phyloP scores from a whole-genome alignment of 2,888 invertebrate genomes.

The Cerceris rybyensis region DNA sequence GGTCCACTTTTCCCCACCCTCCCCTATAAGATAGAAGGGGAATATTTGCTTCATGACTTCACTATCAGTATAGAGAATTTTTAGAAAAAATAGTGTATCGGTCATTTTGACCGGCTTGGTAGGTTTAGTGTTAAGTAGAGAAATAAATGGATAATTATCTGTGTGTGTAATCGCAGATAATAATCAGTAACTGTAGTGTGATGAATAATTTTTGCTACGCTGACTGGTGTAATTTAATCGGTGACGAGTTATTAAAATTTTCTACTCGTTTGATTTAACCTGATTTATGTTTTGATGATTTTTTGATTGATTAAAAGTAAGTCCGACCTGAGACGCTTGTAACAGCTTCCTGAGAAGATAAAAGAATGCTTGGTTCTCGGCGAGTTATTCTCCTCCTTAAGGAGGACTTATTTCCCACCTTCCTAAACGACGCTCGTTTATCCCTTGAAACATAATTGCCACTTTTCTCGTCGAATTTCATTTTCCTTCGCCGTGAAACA shows the following conservation, averaged over 20 bases:
- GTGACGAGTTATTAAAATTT: neutral
- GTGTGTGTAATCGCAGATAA: too few relatives aligned
- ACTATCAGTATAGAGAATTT: too few relatives aligned
- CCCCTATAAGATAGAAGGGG: too few relatives aligned
- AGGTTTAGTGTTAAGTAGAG: too few relatives aligned
- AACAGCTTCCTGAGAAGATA: constrained; percentile 70
- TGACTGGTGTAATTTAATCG: too few relatives aligned
- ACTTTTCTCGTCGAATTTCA: constrained; percentile 74
- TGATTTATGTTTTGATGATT: constrained; percentile 74
- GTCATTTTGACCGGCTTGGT: too few relatives aligned
- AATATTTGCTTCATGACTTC: too few relatives aligned
- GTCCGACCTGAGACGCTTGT: constrained; percentile 69
- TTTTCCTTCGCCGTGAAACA: constrained; percentile 64
- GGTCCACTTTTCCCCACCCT: too few relatives aligned
- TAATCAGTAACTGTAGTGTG: too few relatives aligned
- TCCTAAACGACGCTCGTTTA: constrained; percentile 70
- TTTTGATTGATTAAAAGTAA: constrained; percentile 79
- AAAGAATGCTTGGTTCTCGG: constrained; percentile 76
- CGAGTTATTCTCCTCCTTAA: constrained; percentile 67
- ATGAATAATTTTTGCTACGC: too few relatives aligned
- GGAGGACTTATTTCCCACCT: constrained; percentile 46
- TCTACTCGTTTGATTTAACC: constrained; percentile 32
- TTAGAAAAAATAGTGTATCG: too few relatives aligned
- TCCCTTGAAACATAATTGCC: constrained; percentile 73
- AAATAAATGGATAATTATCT: too few relatives aligned